These are phyloP conservation scores for Glyphotaelius pellucidus DNA, from an alignment of 2,888 invertebrate genomes.

Conservation along the genomic window DNA sequence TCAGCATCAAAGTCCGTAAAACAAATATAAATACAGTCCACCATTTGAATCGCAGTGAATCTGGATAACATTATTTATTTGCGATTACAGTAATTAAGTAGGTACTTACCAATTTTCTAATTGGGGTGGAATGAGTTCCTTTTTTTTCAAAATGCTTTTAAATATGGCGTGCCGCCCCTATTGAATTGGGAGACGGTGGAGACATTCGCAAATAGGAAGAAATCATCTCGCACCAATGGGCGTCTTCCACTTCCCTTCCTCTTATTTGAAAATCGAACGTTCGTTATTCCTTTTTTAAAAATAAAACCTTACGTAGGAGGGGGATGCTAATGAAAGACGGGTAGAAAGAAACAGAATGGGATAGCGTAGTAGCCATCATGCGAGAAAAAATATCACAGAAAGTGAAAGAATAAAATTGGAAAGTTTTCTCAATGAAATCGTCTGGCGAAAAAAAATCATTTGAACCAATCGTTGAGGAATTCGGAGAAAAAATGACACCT, in stretches of 20 bases:
- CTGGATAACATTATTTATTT: too few species aligned
- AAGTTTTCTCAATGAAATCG: too few species aligned
- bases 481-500: too few species aligned
- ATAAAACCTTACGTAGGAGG: conserved; percentile 57
- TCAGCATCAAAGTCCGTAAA: too few species aligned
- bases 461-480: too few species aligned
- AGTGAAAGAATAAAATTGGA: too few species aligned
- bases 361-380: conserved; percentile 7
- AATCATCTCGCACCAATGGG: conserved; percentile 60
- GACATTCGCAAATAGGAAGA: conserved; percentile 41
- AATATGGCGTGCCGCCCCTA: background rate
- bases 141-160: background rate
- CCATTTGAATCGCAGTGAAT: too few species aligned
- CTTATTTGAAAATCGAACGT: conserved; percentile 57
- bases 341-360: background rate
- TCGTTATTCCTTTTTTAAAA: conserved; percentile 61
- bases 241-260: conserved; percentile 41
- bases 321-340: conserved; percentile 63
- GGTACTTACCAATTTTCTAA: background rate
- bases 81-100: too few species aligned
- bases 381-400: background rate
- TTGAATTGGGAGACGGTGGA: background rate
- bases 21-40: too few species aligned
- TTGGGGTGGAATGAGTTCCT: background rate
- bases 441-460: too few species aligned